Base-by-base conservation (phyloP, 2,888 invertebrate genomes). In the Meghimatium bilineatum region DNA sequence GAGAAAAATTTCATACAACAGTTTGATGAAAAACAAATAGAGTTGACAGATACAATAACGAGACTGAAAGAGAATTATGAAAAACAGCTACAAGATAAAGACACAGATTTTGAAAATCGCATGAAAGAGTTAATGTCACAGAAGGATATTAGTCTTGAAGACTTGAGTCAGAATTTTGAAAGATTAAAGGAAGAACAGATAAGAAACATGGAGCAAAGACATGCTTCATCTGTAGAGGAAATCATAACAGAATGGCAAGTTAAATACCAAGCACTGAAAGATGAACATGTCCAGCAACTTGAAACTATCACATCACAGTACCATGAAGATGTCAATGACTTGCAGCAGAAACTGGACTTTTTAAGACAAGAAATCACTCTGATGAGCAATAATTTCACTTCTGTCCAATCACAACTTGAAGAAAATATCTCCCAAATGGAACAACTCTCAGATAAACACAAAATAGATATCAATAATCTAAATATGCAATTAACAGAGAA, bases 51-150 rank as follows among this genome's bases (percentile, higher is more conserved):
- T 29, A 89, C 87, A 26, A 88, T 91, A 80, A 85, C 84, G 20
- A 90, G 90, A 86, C 82, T 92, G 84, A 91, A 91, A 83, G 90
- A 90, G 38, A 86, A 87, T 52, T 91, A 90, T 85, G 88, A 92
- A 80, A 88, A 89, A 14, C 90, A 89, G 69, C 36, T 90, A 29
- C 88, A 89, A 75, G 90, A 90, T 72, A 91, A 91, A 82, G 91
- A 92, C 75, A 86, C 86, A 32, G 86, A 87, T n/a, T 89, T 88
- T 86, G 89, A 92, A 85, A 84, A 85, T 36, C 88, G 87, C 60
- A 77, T 90, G 29, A 85, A 87, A 71, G 90, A 92, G 36, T 74
- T 91, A 23, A 88, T 85, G 3, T 85, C 88, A 74, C 89, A 91
- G 88, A 90, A 90, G 90, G 86, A 93, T 85, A 84, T 89, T 69